Base-by-base conservation (phyloP, 2,888 invertebrate species). In the Brachycybe producta region DNA sequence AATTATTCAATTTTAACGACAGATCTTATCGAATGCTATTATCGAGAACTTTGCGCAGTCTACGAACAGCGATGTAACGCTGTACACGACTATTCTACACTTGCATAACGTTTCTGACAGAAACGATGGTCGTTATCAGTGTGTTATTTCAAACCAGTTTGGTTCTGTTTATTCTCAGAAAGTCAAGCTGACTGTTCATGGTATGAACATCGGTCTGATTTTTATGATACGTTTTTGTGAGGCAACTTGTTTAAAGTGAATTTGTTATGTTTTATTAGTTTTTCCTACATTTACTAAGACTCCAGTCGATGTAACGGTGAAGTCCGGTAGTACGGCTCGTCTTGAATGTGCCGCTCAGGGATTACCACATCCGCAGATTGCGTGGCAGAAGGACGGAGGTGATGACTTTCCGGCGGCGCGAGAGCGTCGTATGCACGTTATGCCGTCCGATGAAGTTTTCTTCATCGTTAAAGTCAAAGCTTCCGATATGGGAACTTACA, bases 341-440 rank as follows among this genome's bases (percentile, higher is more conserved):
- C 72, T 95, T 26, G 88, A 90, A 62, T 95, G 95, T 73, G 84
- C 87, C 13, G 94, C 92, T 2, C 77, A 76, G 52, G 94, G 92
- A 1, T 82, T 84, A 62, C 92, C 94, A 0, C 70, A 76, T 43
- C 94, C 94, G 17, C 82, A 86, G 69, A 85, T 90, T 59, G 82
- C 84, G 0, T 82, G 88, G 82, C 82, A 85, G 61, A 90, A 90
- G 68, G 58, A 57, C 26, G 87, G 86, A n/a, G 87, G 84, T 0
- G 83, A 84, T 62, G 84, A 90, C 63, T 94, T 95, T 66, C 92
- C 92, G 5, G 94, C 95, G 4, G 94, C 94, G 7, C 75, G 84
- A 58, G 92, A 95, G 66, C 76, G 92, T 39, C 74, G 94, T 32
- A 84, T 95, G 80, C 84, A 86, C 68, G 86, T 92, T 41, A 84